Percentiles rank a stretch among this genome's conserved stretches.
Evolutionary conservation across 2,797 vertebrate species (phyloP).

Genomic region (Meda fulgida): DNA sequence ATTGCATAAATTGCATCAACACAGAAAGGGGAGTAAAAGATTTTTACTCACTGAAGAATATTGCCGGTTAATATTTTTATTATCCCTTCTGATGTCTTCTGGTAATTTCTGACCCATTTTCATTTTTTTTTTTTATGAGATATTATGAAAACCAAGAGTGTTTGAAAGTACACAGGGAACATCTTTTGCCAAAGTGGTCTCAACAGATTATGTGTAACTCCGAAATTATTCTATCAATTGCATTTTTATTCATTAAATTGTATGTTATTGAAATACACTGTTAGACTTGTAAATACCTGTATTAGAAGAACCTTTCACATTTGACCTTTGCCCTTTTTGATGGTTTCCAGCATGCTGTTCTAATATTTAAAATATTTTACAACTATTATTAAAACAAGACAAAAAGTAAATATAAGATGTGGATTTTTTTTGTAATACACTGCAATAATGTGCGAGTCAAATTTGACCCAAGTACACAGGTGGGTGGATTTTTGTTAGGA

Average conservation of each 20-base stretch:
- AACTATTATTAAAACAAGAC: not conserved
- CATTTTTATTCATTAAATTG: not conserved
- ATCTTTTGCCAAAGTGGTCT: not conserved
- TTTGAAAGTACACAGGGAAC: not conserved
- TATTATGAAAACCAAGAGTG: not conserved
- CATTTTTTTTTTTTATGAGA: not conserved
- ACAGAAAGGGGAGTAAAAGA: not conserved
- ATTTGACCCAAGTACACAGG: not conserved
- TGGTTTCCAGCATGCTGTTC: not conserved
- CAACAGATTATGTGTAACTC: not conserved
- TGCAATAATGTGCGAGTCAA: not conserved
- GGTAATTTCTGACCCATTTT: not conserved
- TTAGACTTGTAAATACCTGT: not conserved
- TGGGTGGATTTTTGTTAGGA: not conserved
- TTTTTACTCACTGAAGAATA: not conserved
- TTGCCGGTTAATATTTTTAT: constrained; percentile 1
- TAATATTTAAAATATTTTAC: not conserved
- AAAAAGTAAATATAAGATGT: not conserved
- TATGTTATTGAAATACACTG: not conserved
- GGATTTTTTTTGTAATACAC: not conserved
- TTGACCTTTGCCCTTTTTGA: not conserved
- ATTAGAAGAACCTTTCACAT: not conserved
- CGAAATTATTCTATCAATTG: not conserved
- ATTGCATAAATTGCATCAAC: not conserved
- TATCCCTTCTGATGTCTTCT: not conserved